A percentile compares a stretch with the other conserved stretches of the same genome.
phyloP scores from a whole-genome alignment of 2,113 vertebrate species.

The Mirounga angustirostris region DNA sequence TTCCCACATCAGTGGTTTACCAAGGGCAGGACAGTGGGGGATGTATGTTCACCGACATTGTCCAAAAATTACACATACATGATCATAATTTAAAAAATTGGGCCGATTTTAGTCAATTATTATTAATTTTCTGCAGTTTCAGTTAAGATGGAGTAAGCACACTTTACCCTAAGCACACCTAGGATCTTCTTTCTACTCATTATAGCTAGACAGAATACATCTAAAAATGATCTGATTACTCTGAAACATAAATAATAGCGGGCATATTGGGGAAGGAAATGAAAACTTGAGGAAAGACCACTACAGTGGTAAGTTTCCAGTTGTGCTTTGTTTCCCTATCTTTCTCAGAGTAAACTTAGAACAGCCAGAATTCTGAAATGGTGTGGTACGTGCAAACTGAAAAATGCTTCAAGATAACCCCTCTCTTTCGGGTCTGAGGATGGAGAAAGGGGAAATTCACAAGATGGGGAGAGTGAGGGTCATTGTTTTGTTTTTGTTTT shows the following conservation, averaged over 20 bases:
- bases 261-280: background rate
- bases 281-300: background rate
- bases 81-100: background rate
- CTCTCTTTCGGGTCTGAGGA: background rate
- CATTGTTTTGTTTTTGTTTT: background rate
- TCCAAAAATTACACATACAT: background rate
- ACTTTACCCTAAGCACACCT: background rate
- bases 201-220: background rate
- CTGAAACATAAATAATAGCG: background rate
- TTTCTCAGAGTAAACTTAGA: background rate
- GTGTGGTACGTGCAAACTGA: background rate
- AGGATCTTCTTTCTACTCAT: background rate
- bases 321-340: background rate
- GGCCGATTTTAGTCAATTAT: background rate
- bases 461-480: rapidly evolving
- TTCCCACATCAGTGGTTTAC: background rate
- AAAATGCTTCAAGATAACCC: background rate
- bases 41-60: background rate
- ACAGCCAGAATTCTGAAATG: background rate
- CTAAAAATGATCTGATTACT: background rate
- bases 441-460: background rate
- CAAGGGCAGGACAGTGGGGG: background rate
- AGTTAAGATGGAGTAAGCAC: background rate
- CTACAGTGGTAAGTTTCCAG: rapidly evolving
- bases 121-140: background rate